phyloP scores from a whole-genome alignment of 2,888 invertebrate genomes.

The Nomada fucata region DNA sequence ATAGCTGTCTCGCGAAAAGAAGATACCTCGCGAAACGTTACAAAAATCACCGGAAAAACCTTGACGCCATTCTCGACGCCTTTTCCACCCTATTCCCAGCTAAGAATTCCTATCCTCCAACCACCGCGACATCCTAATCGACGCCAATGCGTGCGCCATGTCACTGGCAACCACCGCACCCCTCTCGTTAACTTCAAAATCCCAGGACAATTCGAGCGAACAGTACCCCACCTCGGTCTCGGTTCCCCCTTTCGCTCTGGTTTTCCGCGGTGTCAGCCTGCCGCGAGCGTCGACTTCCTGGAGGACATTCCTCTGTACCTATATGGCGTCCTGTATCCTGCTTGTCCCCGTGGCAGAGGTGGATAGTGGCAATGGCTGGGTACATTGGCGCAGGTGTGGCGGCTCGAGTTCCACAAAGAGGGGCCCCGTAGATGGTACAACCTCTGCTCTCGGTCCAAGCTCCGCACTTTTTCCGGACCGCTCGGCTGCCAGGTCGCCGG shows the following conservation, averaged over 20 bases:
- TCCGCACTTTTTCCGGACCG: slow-evolving; percentile 31
- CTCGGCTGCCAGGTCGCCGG: slow-evolving; percentile 65
- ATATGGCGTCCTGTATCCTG: slow-evolving; percentile 66
- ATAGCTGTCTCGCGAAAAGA: no score
- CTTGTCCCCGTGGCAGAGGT: slow-evolving; percentile 50
- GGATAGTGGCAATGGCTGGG: slow-evolving; percentile 58
- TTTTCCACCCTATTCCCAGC: neutral
- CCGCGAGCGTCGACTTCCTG: slow-evolving; percentile 69
- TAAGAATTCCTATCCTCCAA: neutral
- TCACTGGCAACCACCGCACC: slow-evolving; percentile 3
- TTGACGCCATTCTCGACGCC: neutral
- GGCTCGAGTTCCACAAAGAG: slow-evolving; percentile 73
- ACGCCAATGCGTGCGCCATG: slow-evolving; percentile 14
- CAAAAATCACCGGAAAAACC: neutral
- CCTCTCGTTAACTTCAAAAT: slow-evolving; percentile 58
- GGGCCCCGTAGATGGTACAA: slow-evolving; percentile 72
- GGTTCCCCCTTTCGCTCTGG: slow-evolving; percentile 48
- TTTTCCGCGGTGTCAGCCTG: slow-evolving; percentile 60
- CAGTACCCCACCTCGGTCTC: slow-evolving; percentile 5
- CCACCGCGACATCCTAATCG: neutral
- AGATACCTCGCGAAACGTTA: neutral
- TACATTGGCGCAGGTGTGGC: slow-evolving; percentile 76
- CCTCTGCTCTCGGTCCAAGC: slow-evolving; percentile 65
- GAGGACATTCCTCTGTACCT: slow-evolving; percentile 72
- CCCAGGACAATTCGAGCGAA: slow-evolving; percentile 52